Conservation (phyloP, 2,113 vertebrate species). For the Neoarius graeffei region DNA sequence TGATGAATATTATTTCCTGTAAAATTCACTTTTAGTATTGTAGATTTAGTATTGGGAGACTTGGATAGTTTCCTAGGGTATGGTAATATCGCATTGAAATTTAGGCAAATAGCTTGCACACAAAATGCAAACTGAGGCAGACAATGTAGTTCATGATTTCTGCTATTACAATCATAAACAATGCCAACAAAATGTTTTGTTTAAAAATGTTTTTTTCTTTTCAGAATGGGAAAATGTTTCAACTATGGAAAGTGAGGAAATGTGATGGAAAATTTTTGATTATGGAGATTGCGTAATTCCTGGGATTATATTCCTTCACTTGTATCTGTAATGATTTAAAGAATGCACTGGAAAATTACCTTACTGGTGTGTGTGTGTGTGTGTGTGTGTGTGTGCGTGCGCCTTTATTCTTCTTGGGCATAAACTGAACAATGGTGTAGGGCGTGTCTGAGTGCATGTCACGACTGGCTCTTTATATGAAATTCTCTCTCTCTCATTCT, state of each 20-base stretch:
- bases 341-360: slow-evolving; percentile 19
- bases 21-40: too few relatives aligned
- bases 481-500: not conserved
- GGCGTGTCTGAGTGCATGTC: slow-evolving; percentile 13
- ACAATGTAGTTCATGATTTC: not conserved
- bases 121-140: too few relatives aligned
- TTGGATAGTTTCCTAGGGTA: too few relatives aligned
- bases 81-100: too few relatives aligned
- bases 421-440: not conserved
- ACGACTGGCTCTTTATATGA: not conserved
- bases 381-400: slow-evolving; percentile 21
- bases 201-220: not conserved
- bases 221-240: slow-evolving; percentile 28
- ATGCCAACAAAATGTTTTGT: not conserved
- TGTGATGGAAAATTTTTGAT: slow-evolving; percentile 10
- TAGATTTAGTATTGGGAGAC: too few relatives aligned
- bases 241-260: slow-evolving; percentile 18
- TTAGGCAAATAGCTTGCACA: too few relatives aligned
- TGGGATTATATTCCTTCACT: not conserved
- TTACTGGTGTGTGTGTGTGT: not conserved
- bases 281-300: slow-evolving; percentile 24
- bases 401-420: not conserved
- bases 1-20: too few relatives aligned
- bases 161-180: not conserved
- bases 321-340: slow-evolving; percentile 31